Percentiles rank a stretch among this genome's conserved stretches.
phyloP scores from a whole-genome alignment of 2,797 vertebrate species.

The Scomberomorus guttatus region DNA sequence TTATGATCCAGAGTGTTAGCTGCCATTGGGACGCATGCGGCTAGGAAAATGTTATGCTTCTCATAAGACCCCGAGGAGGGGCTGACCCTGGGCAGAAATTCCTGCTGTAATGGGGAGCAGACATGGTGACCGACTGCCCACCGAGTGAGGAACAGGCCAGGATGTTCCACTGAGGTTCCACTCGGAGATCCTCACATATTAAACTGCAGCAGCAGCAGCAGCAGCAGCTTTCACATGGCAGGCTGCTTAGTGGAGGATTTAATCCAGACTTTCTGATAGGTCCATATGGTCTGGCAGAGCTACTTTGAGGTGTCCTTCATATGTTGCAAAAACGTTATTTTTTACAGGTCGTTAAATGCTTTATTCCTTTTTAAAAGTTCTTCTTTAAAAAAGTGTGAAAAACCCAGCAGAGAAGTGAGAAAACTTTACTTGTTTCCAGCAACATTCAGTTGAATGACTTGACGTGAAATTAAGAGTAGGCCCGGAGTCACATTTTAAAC shows the following conservation, averaged over 20 bases:
- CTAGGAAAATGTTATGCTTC: constrained; percentile 76
- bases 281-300: constrained; percentile 39
- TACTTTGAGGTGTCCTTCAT: background rate
- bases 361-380: background rate
- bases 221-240: constrained; percentile 6
- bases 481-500: background rate
- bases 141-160: background rate
- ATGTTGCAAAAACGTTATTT: background rate
- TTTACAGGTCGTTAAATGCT: constrained; percentile 29
- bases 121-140: constrained; percentile 48
- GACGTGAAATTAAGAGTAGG: background rate
- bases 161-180: constrained; percentile 44
- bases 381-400: constrained; percentile 37
- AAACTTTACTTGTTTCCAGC: background rate
- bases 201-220: background rate
- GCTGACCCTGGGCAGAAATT: constrained; percentile 55
- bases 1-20: constrained; percentile 44
- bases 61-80: constrained; percentile 59
- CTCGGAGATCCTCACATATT: constrained; percentile 30
- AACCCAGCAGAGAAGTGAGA: background rate
- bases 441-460: background rate
- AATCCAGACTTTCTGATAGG: constrained; percentile 39
- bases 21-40: constrained; percentile 27
- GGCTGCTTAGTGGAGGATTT: constrained; percentile 14
- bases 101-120: constrained; percentile 61